Evolutionary conservation across 2,113 vertebrate species (phyloP).

Genomic region (Lucifuga dentata): DNA sequence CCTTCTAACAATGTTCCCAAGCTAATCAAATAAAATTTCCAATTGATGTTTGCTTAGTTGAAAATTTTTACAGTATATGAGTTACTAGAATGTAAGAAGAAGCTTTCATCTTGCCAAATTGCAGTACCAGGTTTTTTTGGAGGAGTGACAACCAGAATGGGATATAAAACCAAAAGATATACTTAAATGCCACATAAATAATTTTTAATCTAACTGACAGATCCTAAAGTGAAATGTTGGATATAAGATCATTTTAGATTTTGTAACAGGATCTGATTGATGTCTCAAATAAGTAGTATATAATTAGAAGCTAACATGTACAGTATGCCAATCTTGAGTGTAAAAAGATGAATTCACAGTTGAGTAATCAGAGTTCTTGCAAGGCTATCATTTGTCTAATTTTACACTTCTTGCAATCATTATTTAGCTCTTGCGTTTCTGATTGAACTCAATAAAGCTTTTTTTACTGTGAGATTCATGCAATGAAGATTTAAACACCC

Average conservation of each 20-base stretch:
- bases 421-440: slow-evolving; percentile 16
- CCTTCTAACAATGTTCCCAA: not conserved
- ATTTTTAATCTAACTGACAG: not conserved
- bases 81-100: too few relatives aligned
- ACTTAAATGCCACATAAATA: too few relatives aligned
- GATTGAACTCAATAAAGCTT: slow-evolving; percentile 7
- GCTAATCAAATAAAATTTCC: not conserved
- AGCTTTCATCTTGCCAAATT: not conserved
- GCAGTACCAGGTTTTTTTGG: not conserved
- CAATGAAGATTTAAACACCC: not conserved
- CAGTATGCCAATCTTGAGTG: slow-evolving; percentile 29
- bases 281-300: slow-evolving; percentile 34
- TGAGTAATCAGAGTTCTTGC: slow-evolving; percentile 49
- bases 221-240: slow-evolving; percentile 26
- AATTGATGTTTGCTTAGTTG: not conserved
- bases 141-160: not conserved
- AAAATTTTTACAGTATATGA: not conserved
- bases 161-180: not conserved
- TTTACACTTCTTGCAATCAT: slow-evolving; percentile 58
- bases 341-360: slow-evolving; percentile 52
- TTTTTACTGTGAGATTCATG: slow-evolving; percentile 25
- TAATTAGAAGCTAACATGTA: slow-evolving; percentile 48
- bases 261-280: slow-evolving; percentile 60
- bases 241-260: slow-evolving; percentile 16
- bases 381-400: slow-evolving; percentile 66